Base-by-base conservation (phyloP, 1,140 invertebrate species). In the Aplysia californica region DNA sequence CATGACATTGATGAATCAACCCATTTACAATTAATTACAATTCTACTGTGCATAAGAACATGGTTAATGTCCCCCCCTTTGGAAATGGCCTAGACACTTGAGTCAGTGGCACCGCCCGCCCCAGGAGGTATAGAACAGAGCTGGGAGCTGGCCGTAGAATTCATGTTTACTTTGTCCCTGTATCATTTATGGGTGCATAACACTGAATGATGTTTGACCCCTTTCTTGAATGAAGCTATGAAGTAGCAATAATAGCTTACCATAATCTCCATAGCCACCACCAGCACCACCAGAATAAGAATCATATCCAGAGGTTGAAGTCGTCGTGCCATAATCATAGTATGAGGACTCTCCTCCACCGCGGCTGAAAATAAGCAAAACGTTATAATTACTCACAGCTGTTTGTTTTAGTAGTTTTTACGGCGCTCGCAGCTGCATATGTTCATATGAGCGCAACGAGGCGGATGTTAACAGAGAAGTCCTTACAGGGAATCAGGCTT, bases 221-320 rank as follows among this genome's bases (percentile, higher is more conserved):
- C 44, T 15, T 15, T 10, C 10, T 10, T 50, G 10, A 50, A 50
- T 10, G n/a, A 50, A 50, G 44, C 10, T 15, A 59, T 23, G 31
- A 59, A 59, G 58, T 59, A 23, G 6, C 6, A 59, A 59, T 10
- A 23, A 21, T 29, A 50, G 50, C 39, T 68, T 20, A 70, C 68
- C 36, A 38, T 70, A 70, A 55, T 70, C 68, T 35, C 44, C 68
- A 70, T 70, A 70, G 33, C 39, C n/a, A 20, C 68, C 68, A 6
- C 26, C 66, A 33, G 44, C 38, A 70, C 39, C 18, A 35, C 58
- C 55, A 56, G 68, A 33, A 35, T 70, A 41, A 35, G 55, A 70
- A 21, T 26, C 68, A 29, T 41, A 41, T 35, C 44, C 41, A 33
- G 41, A 15, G 58, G 26, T 70, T 56, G 68, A 21, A 35, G 68